Base-by-base conservation (phyloP, 2,888 invertebrate species). In the Bursaphelenchus okinawaensis region DNA sequence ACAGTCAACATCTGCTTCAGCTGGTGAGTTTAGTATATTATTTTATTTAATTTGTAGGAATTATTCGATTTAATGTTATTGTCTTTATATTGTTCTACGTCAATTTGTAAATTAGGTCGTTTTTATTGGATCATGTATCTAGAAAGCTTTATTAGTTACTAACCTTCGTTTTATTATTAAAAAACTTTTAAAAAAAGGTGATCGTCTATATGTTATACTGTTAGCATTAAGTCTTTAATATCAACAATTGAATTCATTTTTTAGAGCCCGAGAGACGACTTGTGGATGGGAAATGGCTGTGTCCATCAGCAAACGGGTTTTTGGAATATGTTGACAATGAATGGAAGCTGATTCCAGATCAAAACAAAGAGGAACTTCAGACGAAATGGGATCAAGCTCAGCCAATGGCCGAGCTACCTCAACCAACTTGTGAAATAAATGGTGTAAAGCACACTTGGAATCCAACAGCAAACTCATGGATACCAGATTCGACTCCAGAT, bases 391-490 rank as follows among this genome's bases (percentile, higher is more conserved):
- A 73, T 50, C 70, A 73, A 20, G 70, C 70, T 22, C 71, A 72
- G 22, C 69, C 71, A 7, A 52, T 71, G n/a, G 72, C 72, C n/a
- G 60, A 65, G 54, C 12, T 54, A 4, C 54, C 54, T 26, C 54
- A 54, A 19, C 23, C 19, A 0, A 89, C 89, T 68, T 93, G 88
- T 83, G 90, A 94, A 81, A 96, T 93, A 92, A 93, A 96, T 85
- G 87, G 87, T 24, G 88, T 88, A 50, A 93, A 91, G 83, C 90
- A 88, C 80, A 94, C 93, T 4, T 98, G 95, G 94, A 90, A 95
- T 85, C 95, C 95, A 0, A 61, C 57, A 26, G 63, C 52, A 0
- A 28, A 69, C 16, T 63, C 70, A 52, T 73, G 73, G 73, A 23
- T 74, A 4, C 72, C 72, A 1, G 72, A 68, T 19, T 56, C 40